phyloP scores from a whole-genome alignment of 2,113 vertebrate genomes.

The Gobiocypris rarus region DNA sequence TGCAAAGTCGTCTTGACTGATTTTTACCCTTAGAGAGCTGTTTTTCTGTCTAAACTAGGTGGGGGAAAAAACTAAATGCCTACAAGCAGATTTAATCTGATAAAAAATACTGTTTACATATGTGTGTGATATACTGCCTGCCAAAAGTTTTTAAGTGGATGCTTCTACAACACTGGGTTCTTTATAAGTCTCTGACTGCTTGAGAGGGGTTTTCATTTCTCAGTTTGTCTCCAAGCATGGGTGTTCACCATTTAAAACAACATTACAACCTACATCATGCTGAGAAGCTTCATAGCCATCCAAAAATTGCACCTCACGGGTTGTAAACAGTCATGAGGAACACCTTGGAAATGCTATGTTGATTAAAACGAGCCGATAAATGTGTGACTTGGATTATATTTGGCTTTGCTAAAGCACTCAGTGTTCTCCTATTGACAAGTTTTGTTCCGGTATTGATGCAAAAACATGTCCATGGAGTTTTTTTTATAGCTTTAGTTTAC shows the following conservation, averaged over 20 bases:
- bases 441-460: background rate
- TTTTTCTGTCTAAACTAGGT: conserved; percentile 71
- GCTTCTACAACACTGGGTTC: conserved; percentile 64
- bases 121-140: conserved; percentile 77
- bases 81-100: conserved; percentile 79
- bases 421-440: background rate
- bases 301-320: conserved; percentile 34
- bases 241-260: conserved; percentile 53
- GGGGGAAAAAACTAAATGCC: conserved; percentile 70
- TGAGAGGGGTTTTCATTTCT: conserved; percentile 63
- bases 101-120: conserved; percentile 79
- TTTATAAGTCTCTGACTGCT: conserved; percentile 60
- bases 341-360: conserved; percentile 37
- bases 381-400: background rate
- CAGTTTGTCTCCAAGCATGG: conserved; percentile 47
- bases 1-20: conserved; percentile 64
- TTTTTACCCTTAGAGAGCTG: conserved; percentile 56
- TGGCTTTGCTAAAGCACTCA: background rate
- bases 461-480: background rate
- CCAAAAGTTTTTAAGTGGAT: conserved; percentile 71
- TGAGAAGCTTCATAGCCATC: conserved; percentile 27
- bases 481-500: background rate
- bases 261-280: conserved; percentile 25
- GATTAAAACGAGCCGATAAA: conserved; percentile 35
- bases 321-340: conserved; percentile 39